A percentile compares a stretch with the other conserved stretches of the same genome.
Conservation (phyloP, 2,888 invertebrate species). For the Glaucopsyche alexis region DNA sequence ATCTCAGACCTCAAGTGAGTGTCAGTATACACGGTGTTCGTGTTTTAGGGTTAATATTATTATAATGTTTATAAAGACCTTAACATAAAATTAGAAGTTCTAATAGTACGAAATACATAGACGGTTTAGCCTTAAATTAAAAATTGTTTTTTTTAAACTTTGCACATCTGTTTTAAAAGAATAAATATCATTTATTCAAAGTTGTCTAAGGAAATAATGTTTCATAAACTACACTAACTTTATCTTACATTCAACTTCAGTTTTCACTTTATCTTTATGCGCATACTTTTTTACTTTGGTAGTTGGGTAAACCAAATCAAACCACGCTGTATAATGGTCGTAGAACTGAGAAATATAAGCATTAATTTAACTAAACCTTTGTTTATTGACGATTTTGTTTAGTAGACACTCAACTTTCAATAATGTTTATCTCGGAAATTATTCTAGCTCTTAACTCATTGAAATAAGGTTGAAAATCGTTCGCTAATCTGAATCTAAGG, state of each 20-base stretch:
- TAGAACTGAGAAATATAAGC: slow-evolving; percentile 54
- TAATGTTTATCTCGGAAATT: slow-evolving; percentile 34
- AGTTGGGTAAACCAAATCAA: not conserved
- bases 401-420: slow-evolving; percentile 66
- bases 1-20: slow-evolving; percentile 57
- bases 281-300: too few relatives aligned
- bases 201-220: too few relatives aligned
- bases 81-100: not conserved
- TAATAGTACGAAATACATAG: not conserved
- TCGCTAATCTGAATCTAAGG: slow-evolving; percentile 41
- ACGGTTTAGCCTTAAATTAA: too few relatives aligned
- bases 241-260: not conserved
- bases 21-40: slow-evolving; percentile 56
- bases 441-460: slow-evolving; percentile 39
- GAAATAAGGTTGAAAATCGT: slow-evolving; percentile 42
- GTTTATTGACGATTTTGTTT: slow-evolving; percentile 76
- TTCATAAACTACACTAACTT: not conserved
- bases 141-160: too few relatives aligned
- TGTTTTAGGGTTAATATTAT: slow-evolving; percentile 5
- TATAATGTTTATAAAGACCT: not conserved
- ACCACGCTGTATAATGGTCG: slow-evolving; percentile 51
- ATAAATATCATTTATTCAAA: too few relatives aligned
- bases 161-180: too few relatives aligned
- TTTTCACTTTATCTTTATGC: too few relatives aligned
- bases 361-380: slow-evolving; percentile 74